Evolutionary conservation across 2,888 invertebrate species (phyloP), one percentile per base, ranked within the genome.

Genomic region (Stratiomys singularior): DNA sequence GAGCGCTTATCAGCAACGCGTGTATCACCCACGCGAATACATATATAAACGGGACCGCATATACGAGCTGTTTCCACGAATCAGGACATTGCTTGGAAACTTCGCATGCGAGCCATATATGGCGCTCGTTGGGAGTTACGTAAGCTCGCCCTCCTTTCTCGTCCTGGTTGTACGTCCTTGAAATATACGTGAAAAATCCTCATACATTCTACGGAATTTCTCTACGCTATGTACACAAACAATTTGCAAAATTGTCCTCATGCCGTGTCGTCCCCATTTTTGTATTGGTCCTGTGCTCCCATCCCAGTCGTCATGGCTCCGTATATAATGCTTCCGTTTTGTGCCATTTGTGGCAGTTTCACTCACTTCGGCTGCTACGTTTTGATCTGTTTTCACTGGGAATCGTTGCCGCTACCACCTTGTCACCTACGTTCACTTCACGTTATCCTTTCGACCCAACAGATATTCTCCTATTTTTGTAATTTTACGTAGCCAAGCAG

Each of bases 11-110:
- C 46, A 74, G 67, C 44, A 47, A 74, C 60, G 60, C 74, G 58
- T 74, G 58, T 60, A 60, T 74, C 74, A 74, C 69, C 71, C 76
- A 47, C 64, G 77, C 76, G 72, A 77, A 69, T 78, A 78, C 69
- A 79, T 79, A 77, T 37, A 37, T 37, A 52, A 76, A 66, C 46
- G 46, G 23, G 37, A 69, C 46, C 56, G 76, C 58, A 77, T 76
- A 72, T 72, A 77, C 77, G 77, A 47, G 69, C 46, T 63, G 25
- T 77, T 64, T 76, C 79, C 77, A 79, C 79, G 79, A 79, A 79
- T 79, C 79, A 77, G 77, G 79, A 74, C 74, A 74, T 74, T 58
- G 74, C 74, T 67, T 77, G 47, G 74, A n/a, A n/a, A 63, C 37
- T 74, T 58, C 63, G 47, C 79, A 76, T 76, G 76, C 74, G 74